A percentile compares a stretch with the other conserved stretches of the same genome.
These are phyloP conservation scores for Paramormyrops kingsleyae DNA, from an alignment of 2,113 vertebrate species.

Conservation along the genomic window DNA sequence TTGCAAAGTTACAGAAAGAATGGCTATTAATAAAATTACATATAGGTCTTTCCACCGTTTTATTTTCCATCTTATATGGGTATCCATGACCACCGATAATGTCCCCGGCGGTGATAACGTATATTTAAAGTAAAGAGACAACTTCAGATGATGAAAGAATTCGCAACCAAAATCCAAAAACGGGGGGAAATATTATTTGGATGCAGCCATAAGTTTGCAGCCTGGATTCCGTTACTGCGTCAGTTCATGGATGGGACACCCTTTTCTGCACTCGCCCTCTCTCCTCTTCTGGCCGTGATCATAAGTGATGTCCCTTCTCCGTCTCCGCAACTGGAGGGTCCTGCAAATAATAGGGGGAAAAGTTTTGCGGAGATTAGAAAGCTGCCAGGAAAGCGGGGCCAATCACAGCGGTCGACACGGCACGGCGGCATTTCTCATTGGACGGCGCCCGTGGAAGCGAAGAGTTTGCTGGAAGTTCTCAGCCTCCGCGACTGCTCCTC, in stretches of 20 bases:
- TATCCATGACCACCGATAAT: constrained; percentile 65
- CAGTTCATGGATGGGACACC: constrained; percentile 47
- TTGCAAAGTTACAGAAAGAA: constrained; percentile 61
- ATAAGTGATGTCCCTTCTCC: constrained; percentile 50
- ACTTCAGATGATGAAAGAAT: constrained; percentile 46
- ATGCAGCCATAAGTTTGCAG: constrained; percentile 64
- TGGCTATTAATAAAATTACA: constrained; percentile 53
- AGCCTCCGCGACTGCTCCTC: not conserved
- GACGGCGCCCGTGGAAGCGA: constrained; percentile 35
- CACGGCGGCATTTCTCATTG: constrained; percentile 45
- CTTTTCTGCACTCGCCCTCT: constrained; percentile 51
- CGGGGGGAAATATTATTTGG: constrained; percentile 52
- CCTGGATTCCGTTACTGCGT: constrained; percentile 37
- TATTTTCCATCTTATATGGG: constrained; percentile 71
- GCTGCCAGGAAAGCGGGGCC: constrained; percentile 35
- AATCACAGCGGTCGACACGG: constrained; percentile 43
- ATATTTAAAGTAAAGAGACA: constrained; percentile 37
- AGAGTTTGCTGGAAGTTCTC: constrained; percentile 32
- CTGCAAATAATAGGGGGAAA: constrained; percentile 45
- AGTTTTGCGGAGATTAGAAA: constrained; percentile 38
- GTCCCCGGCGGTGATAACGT: constrained; percentile 56
- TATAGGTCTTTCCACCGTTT: constrained; percentile 66
- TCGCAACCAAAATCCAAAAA: constrained; percentile 42
- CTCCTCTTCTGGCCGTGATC: constrained; percentile 47
- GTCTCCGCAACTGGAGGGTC: constrained; percentile 50